Evolutionary conservation across 2,888 invertebrate species (phyloP), one percentile per base, ranked within the genome.

Genomic region (Lasiommata megera): DNA sequence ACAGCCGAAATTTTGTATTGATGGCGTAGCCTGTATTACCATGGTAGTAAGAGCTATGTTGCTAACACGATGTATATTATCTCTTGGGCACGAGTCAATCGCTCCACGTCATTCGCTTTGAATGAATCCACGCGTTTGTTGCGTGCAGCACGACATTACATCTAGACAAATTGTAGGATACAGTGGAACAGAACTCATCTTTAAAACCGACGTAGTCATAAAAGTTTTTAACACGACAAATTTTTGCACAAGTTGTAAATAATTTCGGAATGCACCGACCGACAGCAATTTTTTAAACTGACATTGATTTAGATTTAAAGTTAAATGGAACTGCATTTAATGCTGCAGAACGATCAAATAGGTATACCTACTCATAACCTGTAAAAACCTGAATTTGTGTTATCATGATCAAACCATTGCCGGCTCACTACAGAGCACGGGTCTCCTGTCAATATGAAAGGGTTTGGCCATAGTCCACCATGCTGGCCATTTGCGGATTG

Each of bases 111-210:
- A 84, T 76, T 74, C 72, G 68, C 67, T 75, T 84, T 88, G 87
- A 88, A 88, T 88, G 88, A 79, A 87, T 55, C 73, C 69, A 80
- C 80, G 82, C 77, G 73, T 66, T 56, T 56, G 57, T 68, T 80
- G 87, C 88, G 87, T 88, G 88, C 67, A 62, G 57, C 84, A 84
- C 83, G 84, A 68, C 77, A 86, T 76, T 77, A 76, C n/a, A n/a
- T 72, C 65, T 43, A 17, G 56, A 71, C 23, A 65, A 71, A 73
- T 36, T 34, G 41, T 40, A 41, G 48, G 40, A 67, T 61, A 50
- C 50, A 34, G 52, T 44, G 34, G 55, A 47, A 43, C 47, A 50
- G 38, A 50, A 44, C 18, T 48, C 34, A 48, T 50, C 23, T 50
- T 50, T 50, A 38, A 12, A 18, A 18, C 18, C 14, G 46, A 29